Base-by-base conservation (phyloP, 2,888 invertebrate genomes). In the Macrophya alboannulata region DNA sequence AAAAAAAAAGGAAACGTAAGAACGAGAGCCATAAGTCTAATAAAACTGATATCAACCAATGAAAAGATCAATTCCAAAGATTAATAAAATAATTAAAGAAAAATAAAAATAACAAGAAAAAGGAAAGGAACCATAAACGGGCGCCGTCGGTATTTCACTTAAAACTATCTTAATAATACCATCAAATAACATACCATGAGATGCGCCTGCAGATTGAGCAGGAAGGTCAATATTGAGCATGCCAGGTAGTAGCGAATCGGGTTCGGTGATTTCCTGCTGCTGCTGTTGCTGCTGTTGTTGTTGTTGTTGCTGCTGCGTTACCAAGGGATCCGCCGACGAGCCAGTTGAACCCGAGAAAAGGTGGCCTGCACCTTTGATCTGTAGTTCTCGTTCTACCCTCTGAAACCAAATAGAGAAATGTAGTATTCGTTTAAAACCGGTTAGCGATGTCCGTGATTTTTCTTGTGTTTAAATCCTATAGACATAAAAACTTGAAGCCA, bases 371-470 rank as follows among this genome's bases (percentile, higher is more conserved):
- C 92, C 92, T 89, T 95, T 95, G 71, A 95, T 95, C 89, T 95
- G 95, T 86, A 96, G 92, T 89, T 97, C 96, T 88, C 96, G 94
- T 92, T 97, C 97, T 86, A 96, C 96, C 93, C 96, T 95, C 95
- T 96, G 93, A 85, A 87, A 89, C 86, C 86, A 83, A 62, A 48
- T 81, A 68, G 21, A 48, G 62, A 68, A 55, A 48, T 9, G 3
- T 62, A 3, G 25, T 76, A 81, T 21, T 76, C 4, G 21, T 12
- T 48, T 21, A 25, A 12, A 21, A 76, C 25, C 10, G 40, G 15
- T 4, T 72, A 72, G 8, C n/a, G 40, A 37, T 40, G 0, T 43
- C 15, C 10, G 43, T 43, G 0, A n/a, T 6, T 31, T 72, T 72
- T 74, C n/a, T 48, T 25, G 2, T 43, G 10, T 72, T 3, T 68